Evolutionary conservation across 2,797 vertebrate genomes (phyloP).

Genomic region (Ataeniobius toweri): DNA sequence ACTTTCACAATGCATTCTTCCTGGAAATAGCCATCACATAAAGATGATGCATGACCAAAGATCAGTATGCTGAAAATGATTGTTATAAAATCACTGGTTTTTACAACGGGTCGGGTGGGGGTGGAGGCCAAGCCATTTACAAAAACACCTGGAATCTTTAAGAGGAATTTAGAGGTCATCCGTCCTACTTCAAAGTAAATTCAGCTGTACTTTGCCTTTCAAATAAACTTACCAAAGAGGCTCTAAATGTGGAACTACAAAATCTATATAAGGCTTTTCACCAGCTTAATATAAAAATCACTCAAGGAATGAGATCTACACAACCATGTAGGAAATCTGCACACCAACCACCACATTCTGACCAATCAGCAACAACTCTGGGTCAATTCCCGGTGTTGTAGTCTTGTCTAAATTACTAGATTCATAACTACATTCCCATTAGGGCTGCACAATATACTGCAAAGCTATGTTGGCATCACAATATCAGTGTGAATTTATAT

Average conservation of each 20-base stretch:
- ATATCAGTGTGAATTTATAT: too few species aligned
- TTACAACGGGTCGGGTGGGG: constrained; percentile 34
- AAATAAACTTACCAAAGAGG: too few species aligned
- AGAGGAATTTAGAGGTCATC: background rate
- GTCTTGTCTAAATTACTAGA: too few species aligned
- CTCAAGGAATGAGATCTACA: too few species aligned
- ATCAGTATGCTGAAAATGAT: constrained; percentile 32
- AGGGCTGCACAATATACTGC: too few species aligned
- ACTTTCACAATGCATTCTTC: background rate
- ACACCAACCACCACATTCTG: background rate
- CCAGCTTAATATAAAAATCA: background rate
- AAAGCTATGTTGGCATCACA: too few species aligned
- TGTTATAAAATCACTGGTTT: constrained; percentile 35
- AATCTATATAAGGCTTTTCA: background rate
- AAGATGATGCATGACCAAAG: constrained; percentile 50
- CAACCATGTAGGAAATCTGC: too few species aligned
- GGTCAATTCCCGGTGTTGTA: too few species aligned
- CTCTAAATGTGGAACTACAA: too few species aligned
- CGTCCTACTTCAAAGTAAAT: background rate
- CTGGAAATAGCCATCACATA: constrained; percentile 27
- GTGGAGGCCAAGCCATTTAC: background rate
- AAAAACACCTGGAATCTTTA: constrained; percentile 5
- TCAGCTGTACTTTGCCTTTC: too few species aligned
- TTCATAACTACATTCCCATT: too few species aligned
- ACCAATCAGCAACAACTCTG: background rate